A percentile compares a stretch with the other conserved stretches of the same genome.
These are phyloP conservation scores for Asobara japonica DNA, from an alignment of 1,140 invertebrate genomes.

Conservation along the genomic window DNA sequence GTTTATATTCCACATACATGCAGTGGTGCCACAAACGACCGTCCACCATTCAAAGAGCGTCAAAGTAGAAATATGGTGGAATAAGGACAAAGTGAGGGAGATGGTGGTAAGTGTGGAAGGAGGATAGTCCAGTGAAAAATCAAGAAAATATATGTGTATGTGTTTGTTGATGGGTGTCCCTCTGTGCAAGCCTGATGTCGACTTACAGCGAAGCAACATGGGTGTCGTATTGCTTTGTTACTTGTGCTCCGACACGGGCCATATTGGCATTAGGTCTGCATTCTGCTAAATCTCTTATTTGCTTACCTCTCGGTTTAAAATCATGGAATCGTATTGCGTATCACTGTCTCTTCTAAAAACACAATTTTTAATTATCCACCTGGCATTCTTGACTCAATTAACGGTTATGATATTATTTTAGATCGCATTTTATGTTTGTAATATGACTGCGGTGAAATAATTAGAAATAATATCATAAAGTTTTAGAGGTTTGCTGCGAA, in stretches of 20 bases:
- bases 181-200: background rate
- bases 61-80: conserved; percentile 6
- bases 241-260: conserved; percentile 15
- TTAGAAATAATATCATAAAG: too few species aligned
- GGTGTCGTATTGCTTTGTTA: conserved; percentile 10
- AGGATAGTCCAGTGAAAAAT: background rate
- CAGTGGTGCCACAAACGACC: conserved; percentile 5
- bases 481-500: too few species aligned
- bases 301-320: conserved; percentile 16
- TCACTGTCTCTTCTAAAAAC: background rate
- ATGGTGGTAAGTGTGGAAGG: background rate
- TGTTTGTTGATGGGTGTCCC: conserved; percentile 11
- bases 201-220: background rate
- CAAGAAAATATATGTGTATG: background rate
- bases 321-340: conserved; percentile 11
- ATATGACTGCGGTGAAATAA: background rate
- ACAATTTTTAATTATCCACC: background rate
- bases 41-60: background rate
- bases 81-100: background rate
- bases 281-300: conserved; percentile 44
- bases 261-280: conserved; percentile 29
- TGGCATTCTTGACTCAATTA: background rate
- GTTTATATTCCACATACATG: conserved; percentile 8
- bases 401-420: too few species aligned
- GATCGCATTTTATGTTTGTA: too few species aligned